Evolutionary conservation across 2,113 vertebrate genomes (phyloP), one percentile per base, ranked within the genome.

Genomic region (Chaetorhynchus papuensis): DNA sequence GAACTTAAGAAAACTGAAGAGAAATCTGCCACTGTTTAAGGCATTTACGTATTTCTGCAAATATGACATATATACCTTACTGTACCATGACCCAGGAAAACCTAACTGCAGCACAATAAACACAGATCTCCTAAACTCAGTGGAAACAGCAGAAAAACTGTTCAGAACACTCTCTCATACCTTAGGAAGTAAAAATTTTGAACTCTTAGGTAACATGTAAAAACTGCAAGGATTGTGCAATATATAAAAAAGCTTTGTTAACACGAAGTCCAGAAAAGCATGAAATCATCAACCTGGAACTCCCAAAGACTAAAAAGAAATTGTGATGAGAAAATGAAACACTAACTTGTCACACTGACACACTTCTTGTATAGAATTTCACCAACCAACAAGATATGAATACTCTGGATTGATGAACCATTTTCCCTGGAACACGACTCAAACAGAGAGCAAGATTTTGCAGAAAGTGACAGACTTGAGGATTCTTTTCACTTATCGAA

Each of bases 351-450:
- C 59, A 77, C 54, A 60, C 28, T 61, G 70, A 83, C 53, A 68
- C 21, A 65, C 24, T 39, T 82, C 18, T 15, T 45, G 56, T 41
- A 49, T 3, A 53, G 50, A 54, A 63, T 68, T 84, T 44, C 59
- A 35, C 10, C 70, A 91, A 35, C 10, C 70, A 91, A 45, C 45
- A 77, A 30, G 61, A 83, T 91, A 89, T 39, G 16, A 87, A 81
- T 30, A 53, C 39, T 41, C 19, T 3, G 24, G 21, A 53, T 0
- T 33, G 28, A 71, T 22, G 18, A 74, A 77, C 15, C 22, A 28
- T 47, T 78, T 80, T 50, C 45, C 22, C 18, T 20, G 13, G 18
- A 83, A 72, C 17, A 2, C 0, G 0, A 31, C 41, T 27, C 0
- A 0, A 74, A 71, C 1, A 79, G 6, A 61, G 27, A 87, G 44